Evolutionary conservation across 2,888 invertebrate species (phyloP).

Genomic region (Suillia variegata): DNA sequence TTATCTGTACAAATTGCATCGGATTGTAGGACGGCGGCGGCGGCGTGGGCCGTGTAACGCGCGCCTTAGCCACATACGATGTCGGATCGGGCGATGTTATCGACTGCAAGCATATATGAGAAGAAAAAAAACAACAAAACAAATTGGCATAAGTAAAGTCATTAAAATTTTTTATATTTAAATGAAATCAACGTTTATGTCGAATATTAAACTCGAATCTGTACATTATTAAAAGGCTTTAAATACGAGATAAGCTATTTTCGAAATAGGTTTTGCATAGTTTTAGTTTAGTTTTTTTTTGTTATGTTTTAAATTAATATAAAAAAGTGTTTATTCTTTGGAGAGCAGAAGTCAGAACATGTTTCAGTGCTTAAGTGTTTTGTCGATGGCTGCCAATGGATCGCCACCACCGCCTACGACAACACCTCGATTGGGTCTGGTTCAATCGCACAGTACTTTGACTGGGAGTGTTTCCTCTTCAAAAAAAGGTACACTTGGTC

Average conservation of each 20-base stretch:
- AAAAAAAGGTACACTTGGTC: too few relatives aligned
- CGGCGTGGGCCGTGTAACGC: conserved; percentile 75
- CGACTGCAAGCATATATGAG: conserved; percentile 55
- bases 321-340: too few relatives aligned
- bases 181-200: not conserved
- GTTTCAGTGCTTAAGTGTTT: too few relatives aligned
- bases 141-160: too few relatives aligned
- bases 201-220: not conserved
- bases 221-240: too few relatives aligned
- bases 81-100: conserved; percentile 60
- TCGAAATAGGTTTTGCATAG: too few relatives aligned
- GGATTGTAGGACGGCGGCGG: conserved; percentile 86
- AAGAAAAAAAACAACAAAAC: conserved; percentile 12
- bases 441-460: too few relatives aligned
- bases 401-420: not conserved
- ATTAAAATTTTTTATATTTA: not conserved
- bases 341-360: not conserved
- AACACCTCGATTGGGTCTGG: not conserved
- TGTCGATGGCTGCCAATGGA: too few relatives aligned
- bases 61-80: conserved; percentile 60
- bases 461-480: too few relatives aligned
- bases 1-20: conserved; percentile 86
- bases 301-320: too few relatives aligned
- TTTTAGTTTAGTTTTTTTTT: too few relatives aligned
- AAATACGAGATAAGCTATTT: too few relatives aligned